These are phyloP conservation scores for Cottus gobio DNA, from an alignment of 2,113 vertebrate species.

Conservation along the genomic window DNA sequence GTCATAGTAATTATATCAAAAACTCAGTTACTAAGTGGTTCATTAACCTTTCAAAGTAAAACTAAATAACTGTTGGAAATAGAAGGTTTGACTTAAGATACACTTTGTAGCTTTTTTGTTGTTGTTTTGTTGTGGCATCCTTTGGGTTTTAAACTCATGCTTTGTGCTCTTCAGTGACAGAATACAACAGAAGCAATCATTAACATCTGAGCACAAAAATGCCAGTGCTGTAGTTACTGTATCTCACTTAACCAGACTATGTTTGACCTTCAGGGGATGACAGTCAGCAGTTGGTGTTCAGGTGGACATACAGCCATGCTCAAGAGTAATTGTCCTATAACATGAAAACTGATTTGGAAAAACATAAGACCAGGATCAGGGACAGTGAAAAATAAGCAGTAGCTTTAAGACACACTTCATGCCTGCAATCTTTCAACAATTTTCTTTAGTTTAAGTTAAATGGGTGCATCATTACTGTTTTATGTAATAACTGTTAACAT, in stretches of 20 bases:
- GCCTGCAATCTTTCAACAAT: background rate
- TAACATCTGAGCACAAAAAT: background rate
- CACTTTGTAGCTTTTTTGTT: background rate
- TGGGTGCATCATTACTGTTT: background rate
- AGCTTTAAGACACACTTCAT: background rate
- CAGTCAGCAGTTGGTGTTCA: background rate
- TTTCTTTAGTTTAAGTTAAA: background rate
- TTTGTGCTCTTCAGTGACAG: background rate
- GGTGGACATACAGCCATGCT: background rate
- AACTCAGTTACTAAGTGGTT: background rate
- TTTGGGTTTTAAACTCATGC: background rate
- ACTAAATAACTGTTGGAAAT: background rate
- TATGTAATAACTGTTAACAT: constrained; percentile 5
- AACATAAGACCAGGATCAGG: background rate
- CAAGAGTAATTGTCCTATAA: background rate
- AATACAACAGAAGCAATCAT: background rate
- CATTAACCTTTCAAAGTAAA: background rate
- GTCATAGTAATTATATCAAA: background rate
- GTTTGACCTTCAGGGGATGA: background rate
- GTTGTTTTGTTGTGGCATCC: background rate
- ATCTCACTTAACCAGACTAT: background rate
- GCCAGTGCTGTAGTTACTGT: background rate
- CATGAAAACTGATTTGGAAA: background rate
- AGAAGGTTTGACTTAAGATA: background rate
- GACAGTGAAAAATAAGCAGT: background rate